phyloP scores from a whole-genome alignment of 2,888 invertebrate species.

The Phorcus lineatus region DNA sequence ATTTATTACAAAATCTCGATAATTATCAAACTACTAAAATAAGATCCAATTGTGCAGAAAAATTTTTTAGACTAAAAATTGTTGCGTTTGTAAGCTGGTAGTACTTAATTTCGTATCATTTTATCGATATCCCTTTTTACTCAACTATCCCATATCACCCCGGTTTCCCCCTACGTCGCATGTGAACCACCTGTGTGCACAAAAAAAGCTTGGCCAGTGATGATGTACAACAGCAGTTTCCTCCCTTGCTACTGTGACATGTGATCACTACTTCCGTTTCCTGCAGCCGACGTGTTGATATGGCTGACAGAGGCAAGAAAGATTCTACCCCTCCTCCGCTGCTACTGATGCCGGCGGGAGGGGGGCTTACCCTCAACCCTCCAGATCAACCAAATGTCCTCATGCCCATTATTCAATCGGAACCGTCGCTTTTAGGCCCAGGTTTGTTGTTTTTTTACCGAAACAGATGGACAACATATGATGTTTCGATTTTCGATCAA shows the following conservation, averaged over 20 bases:
- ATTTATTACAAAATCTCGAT: too few species aligned
- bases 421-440: conserved; percentile 67
- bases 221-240: neutral
- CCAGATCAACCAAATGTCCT: conserved; percentile 65
- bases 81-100: too few species aligned
- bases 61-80: too few species aligned
- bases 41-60: too few species aligned
- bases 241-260: neutral
- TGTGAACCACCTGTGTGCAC: too few species aligned
- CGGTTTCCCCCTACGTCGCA: too few species aligned
- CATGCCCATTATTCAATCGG: conserved; percentile 70
- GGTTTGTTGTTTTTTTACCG: conserved; percentile 42
- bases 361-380: conserved; percentile 69
- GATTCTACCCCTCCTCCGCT: conserved; percentile 71
- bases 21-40: too few species aligned
- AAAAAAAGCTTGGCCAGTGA: too few species aligned
- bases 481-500: neutral
- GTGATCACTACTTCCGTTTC: neutral
- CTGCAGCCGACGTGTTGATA: conserved; percentile 37
- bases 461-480: too few species aligned
- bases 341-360: conserved; percentile 70
- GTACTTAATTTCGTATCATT: too few species aligned
- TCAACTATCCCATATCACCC: too few species aligned
- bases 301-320: conserved; percentile 70
- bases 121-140: too few species aligned